Percentiles rank a stretch among this genome's conserved stretches.
phyloP scores from a whole-genome alignment of 2,888 invertebrate genomes.

The Dermolepida albohirtum region DNA sequence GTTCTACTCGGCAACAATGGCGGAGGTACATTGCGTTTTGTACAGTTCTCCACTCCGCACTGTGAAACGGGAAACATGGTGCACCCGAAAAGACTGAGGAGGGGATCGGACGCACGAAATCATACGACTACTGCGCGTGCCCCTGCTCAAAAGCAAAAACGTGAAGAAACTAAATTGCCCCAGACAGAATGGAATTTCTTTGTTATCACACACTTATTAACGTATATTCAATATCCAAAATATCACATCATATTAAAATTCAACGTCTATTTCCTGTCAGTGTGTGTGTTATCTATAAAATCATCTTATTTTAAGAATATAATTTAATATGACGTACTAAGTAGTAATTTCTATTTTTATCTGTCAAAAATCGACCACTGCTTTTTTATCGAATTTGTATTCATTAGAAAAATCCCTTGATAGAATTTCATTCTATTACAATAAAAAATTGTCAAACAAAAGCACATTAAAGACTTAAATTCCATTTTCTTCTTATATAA shows the following conservation, averaged over 20 bases:
- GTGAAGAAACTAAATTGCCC: slow-evolving; percentile 44
- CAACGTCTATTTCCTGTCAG: too few species aligned
- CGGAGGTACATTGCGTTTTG: slow-evolving; percentile 67
- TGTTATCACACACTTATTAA: too few species aligned
- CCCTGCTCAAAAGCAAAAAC: slow-evolving; percentile 45
- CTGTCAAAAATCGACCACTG: slow-evolving; percentile 2
- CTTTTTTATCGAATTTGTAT: slow-evolving; percentile 24
- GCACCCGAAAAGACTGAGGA: slow-evolving; percentile 66
- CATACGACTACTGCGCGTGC: slow-evolving; percentile 60
- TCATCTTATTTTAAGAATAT: too few species aligned
- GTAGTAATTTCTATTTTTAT: too few species aligned
- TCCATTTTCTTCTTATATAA: too few species aligned
- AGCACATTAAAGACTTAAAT: background rate
- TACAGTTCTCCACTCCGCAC: slow-evolving; percentile 65
- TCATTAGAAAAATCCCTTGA: slow-evolving; percentile 10
- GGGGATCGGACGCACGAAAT: slow-evolving; percentile 63
- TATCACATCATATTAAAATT: too few species aligned
- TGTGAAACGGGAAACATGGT: slow-evolving; percentile 66
- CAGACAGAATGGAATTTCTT: background rate
- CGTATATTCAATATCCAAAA: too few species aligned
- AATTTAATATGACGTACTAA: too few species aligned
- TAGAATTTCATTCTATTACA: background rate
- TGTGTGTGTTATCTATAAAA: too few species aligned
- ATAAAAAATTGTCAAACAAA: slow-evolving; percentile 9
- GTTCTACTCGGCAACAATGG: slow-evolving; percentile 66